phyloP scores from a whole-genome alignment of 64 coral and sea anemone genomes.

The Montipora cactus region DNA sequence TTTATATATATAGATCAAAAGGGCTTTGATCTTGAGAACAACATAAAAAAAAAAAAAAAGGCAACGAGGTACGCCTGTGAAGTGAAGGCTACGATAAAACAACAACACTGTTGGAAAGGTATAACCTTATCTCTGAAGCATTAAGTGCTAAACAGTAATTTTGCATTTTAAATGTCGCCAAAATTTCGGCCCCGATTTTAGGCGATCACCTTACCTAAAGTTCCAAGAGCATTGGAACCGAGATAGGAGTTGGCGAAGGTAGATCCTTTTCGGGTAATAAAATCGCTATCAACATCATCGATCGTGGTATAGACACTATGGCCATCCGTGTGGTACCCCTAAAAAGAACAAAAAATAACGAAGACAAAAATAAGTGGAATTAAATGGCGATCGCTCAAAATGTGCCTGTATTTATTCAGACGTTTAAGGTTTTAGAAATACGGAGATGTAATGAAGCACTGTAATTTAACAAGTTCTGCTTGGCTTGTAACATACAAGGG shows the following conservation, averaged over 20 bases:
- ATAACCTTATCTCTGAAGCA: conserved; percentile 29
- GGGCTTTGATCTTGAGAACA: conserved; percentile 34
- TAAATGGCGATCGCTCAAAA: conserved; percentile 46
- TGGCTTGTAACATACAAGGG: conserved; percentile 35
- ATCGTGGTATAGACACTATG: conserved; percentile 70
- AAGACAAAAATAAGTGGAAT: conserved; percentile 53
- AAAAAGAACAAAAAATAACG: conserved; percentile 35
- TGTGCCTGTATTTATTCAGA: conserved; percentile 52
- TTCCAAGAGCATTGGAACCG: conserved; percentile 65
- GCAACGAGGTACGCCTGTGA: conserved; percentile 29
- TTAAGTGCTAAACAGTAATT: conserved; percentile 56
- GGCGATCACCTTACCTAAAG: conserved; percentile 61
- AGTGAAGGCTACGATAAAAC: conserved; percentile 43
- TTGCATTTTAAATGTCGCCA: conserved; percentile 32
- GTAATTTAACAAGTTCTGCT: conserved; percentile 22
- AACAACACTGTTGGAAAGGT: conserved; percentile 29
- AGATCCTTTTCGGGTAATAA: conserved; percentile 62
- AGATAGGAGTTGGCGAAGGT: conserved; percentile 71
- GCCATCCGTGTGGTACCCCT: conserved; percentile 55
- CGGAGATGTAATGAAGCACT: conserved; percentile 4
- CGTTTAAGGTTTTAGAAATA: conserved; percentile 49
- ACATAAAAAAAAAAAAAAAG: background rate
- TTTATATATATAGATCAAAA: conserved; percentile 10
- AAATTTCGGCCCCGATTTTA: conserved; percentile 9
- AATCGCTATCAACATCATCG: conserved; percentile 68